phyloP scores from a whole-genome alignment of 2,888 invertebrate species.

The Portevinia maculata region DNA sequence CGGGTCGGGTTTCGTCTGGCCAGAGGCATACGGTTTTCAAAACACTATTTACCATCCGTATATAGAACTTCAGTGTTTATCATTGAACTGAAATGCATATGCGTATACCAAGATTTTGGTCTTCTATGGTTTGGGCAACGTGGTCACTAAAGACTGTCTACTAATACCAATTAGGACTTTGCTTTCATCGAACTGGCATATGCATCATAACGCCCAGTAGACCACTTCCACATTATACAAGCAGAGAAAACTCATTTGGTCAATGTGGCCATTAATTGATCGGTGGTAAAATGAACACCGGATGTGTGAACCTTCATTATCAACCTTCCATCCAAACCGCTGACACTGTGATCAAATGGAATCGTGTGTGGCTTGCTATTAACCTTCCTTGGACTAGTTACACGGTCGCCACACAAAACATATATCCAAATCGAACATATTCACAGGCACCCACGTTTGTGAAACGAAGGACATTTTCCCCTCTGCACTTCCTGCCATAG shows the following conservation, averaged over 20 bases:
- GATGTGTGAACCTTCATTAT: slow-evolving; percentile 44
- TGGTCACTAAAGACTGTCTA: slow-evolving; percentile 41
- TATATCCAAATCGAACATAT: slow-evolving; percentile 23
- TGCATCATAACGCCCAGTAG: not conserved
- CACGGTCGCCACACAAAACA: slow-evolving; percentile 20
- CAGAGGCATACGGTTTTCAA: slow-evolving; percentile 15
- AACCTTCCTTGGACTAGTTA: slow-evolving; percentile 55
- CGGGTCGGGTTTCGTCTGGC: not conserved
- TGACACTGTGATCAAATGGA: slow-evolving; percentile 33
- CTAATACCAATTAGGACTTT: slow-evolving; percentile 57
- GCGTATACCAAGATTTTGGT: not conserved
- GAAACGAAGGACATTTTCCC: slow-evolving; percentile 36
- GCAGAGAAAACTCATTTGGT: slow-evolving; percentile 43
- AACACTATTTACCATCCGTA: slow-evolving; percentile 26
- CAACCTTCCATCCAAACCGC: slow-evolving; percentile 34
- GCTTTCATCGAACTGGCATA: not conserved
- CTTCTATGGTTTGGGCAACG: slow-evolving; percentile 32
- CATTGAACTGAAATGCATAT: slow-evolving; percentile 23
- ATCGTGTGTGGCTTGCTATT: slow-evolving; percentile 37
- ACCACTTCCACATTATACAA: slow-evolving; percentile 14
- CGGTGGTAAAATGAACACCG: slow-evolving; percentile 48
- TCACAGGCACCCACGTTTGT: slow-evolving; percentile 4
- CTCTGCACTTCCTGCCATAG: slow-evolving; percentile 61
- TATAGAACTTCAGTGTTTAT: slow-evolving; percentile 37
- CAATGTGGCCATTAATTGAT: slow-evolving; percentile 59